phyloP scores from a whole-genome alignment of 2,113 vertebrate genomes.

The Paradoxurus hermaphroditus region DNA sequence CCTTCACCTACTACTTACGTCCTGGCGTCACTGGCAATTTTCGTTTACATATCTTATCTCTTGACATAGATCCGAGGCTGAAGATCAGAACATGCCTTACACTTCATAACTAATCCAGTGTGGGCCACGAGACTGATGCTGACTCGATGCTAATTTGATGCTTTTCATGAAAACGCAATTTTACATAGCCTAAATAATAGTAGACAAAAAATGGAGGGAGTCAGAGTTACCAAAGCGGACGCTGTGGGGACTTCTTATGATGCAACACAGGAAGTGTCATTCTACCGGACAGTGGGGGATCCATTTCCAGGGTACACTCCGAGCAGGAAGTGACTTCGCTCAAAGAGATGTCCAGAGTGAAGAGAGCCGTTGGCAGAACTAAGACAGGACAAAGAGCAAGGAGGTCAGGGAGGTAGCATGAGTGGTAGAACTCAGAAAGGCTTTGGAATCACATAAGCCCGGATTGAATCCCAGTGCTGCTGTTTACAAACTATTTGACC shows the following conservation, averaged over 20 bases:
- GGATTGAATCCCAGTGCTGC: background rate
- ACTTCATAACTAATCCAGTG: background rate
- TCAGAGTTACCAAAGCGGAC: background rate
- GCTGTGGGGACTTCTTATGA: background rate
- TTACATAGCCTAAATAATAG: background rate
- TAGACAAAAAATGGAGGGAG: background rate
- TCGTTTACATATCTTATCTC: background rate
- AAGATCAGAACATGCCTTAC: background rate
- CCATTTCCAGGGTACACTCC: background rate
- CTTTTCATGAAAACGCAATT: slow-evolving; percentile 23
- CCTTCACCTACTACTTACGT: background rate
- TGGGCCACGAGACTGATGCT: background rate
- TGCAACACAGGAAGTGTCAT: background rate
- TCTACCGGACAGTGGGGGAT: background rate
- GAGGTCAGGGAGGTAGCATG: background rate
- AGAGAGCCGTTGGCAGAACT: background rate
- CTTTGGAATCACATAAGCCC: background rate
- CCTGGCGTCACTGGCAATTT: background rate
- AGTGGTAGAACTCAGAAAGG: background rate
- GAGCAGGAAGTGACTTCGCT: slow-evolving; percentile 37
- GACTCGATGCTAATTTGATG: background rate
- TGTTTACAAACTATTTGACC: background rate
- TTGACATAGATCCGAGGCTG: background rate
- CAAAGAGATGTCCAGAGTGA: background rate
- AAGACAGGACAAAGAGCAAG: background rate